Evolutionary conservation across 2,113 vertebrate genomes (phyloP).

Genomic region (Sphyrna mokarran): DNA sequence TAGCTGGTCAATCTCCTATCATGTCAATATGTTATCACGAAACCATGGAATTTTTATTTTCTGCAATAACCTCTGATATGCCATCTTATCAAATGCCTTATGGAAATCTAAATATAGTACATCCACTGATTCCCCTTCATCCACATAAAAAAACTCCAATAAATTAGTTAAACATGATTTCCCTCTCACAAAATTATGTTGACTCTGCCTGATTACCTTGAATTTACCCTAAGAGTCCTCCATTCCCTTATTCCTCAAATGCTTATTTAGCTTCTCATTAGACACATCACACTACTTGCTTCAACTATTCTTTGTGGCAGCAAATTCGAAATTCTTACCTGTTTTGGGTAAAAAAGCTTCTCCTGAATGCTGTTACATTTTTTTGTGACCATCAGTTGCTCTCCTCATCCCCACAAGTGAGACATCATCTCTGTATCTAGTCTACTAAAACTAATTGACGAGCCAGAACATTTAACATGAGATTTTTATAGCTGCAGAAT

Average conservation of each 20-base stretch:
- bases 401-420: background rate
- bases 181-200: no score
- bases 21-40: no score
- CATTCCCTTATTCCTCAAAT: background rate
- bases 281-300: background rate
- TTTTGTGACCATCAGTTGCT: background rate
- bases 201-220: no score
- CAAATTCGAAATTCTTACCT: background rate
- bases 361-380: background rate
- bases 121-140: no score
- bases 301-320: background rate
- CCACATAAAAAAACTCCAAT: no score
- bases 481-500: background rate
- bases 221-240: background rate
- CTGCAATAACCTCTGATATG: no score
- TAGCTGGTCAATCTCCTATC: no score
- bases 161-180: no score
- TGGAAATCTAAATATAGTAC: no score
- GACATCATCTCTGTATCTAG: background rate
- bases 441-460: background rate
- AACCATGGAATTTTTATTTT: no score
- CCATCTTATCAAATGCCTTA: no score
- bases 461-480: background rate
- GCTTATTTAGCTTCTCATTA: background rate
- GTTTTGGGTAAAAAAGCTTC: background rate